Evolutionary conservation across 1,140 invertebrate species (phyloP).

Genomic region (Luehdorfia chinensis): DNA sequence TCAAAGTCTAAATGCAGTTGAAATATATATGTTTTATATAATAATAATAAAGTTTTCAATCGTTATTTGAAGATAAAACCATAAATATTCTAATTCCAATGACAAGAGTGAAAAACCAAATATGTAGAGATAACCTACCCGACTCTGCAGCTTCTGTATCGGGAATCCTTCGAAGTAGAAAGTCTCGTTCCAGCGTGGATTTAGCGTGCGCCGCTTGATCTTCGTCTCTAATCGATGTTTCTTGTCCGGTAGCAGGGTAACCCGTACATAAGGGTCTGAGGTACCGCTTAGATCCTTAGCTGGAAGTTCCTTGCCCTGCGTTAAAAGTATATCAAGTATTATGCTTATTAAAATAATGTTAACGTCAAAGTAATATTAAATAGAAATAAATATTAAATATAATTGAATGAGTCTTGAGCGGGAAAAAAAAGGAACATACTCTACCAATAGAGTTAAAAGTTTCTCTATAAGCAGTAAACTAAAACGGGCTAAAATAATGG

Average conservation of each 20-base stretch:
- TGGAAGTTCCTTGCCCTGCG: slow-evolving; percentile 93
- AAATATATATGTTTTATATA: too few species aligned
- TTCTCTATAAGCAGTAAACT: too few species aligned
- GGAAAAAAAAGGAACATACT: too few species aligned
- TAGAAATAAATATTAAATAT: neutral
- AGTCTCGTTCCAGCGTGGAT: slow-evolving; percentile 98
- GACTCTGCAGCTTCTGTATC: slow-evolving; percentile 93
- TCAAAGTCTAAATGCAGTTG: too few species aligned
- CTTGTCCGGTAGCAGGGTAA: slow-evolving; percentile 96
- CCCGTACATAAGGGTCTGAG: slow-evolving; percentile 94
- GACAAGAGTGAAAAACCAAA: too few species aligned
- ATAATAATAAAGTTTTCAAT: too few species aligned
- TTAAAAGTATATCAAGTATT: neutral
- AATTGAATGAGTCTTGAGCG: too few species aligned
- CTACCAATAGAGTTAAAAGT: too few species aligned
- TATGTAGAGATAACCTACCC: too few species aligned
- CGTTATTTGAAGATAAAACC: too few species aligned
- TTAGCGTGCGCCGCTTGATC: slow-evolving; percentile 95
- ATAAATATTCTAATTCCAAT: too few species aligned
- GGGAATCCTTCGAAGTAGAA: slow-evolving; percentile 98
- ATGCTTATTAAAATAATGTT: neutral
- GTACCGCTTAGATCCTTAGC: slow-evolving; percentile 97
- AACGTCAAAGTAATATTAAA: neutral
- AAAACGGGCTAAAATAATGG: too few species aligned
- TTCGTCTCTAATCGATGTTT: slow-evolving; percentile 97